phyloP scores from a whole-genome alignment of 1,140 invertebrate genomes.

The Drosophila nasuta region DNA sequence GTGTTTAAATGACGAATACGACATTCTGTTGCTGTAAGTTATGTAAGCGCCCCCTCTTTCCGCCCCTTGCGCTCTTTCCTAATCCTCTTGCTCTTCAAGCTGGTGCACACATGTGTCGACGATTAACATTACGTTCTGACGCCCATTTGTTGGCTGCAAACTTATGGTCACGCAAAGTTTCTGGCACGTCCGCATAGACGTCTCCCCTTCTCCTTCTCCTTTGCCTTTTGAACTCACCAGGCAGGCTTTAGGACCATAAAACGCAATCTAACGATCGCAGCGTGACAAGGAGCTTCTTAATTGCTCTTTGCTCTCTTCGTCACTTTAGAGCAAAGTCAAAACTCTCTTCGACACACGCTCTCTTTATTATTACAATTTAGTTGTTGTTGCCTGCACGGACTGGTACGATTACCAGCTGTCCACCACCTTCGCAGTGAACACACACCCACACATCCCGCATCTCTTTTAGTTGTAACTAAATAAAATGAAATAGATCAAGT shows the following conservation, averaged over 20 bases:
- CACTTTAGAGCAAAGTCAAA: no score
- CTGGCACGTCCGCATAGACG: slow-evolving; percentile 27
- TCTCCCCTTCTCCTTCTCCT: no score
- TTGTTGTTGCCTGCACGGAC: no score
- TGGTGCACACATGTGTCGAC: slow-evolving; percentile 64
- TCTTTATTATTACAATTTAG: neutral
- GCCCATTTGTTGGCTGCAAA: slow-evolving; percentile 49
- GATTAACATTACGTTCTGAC: slow-evolving; percentile 27
- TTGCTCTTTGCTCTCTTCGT: slow-evolving; percentile 37
- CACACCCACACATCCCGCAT: neutral
- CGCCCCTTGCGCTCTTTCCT: neutral
- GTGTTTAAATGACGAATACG: no score
- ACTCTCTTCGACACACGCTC: neutral
- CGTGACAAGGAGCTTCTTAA: slow-evolving; percentile 62
- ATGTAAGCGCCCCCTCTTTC: neutral
- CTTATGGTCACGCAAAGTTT: slow-evolving; percentile 10
- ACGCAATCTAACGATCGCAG: slow-evolving; percentile 52
- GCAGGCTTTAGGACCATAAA: slow-evolving; percentile 25
- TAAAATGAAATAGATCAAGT: slow-evolving; percentile 42
- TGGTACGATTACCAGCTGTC: slow-evolving; percentile 36
- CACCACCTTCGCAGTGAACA: neutral
- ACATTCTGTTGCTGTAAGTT: slow-evolving; percentile 2
- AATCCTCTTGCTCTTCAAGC: slow-evolving; percentile 12
- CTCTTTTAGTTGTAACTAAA: no score
- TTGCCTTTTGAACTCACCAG: neutral